Base-by-base conservation (phyloP, 2,113 vertebrate genomes). In the Hippocampus barbouri region DNA sequence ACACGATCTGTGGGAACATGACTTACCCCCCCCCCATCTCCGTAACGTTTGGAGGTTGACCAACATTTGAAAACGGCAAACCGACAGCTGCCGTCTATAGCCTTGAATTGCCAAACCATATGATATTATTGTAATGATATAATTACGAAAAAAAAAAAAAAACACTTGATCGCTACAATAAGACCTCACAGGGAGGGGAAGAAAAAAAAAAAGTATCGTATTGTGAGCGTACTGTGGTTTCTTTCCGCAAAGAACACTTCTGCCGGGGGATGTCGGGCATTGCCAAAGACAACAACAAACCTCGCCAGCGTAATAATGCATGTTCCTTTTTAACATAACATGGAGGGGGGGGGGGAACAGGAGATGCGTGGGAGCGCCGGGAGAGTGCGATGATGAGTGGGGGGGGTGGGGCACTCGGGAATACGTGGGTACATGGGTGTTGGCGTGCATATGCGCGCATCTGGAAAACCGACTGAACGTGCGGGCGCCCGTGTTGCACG, bases 291-390 rank as follows among this genome's bases (percentile, higher is more conserved):
- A 90, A 87, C 88, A 91, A 80, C 80, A 78, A 80, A 77, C 81
- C 61, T 27, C 34, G 74, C 79, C 83, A 84, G 75, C 21, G 68
- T 77, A 87, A 86, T 87, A 84, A 87, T 75, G 79, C 76, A 40
- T 74, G 83, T 85, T 83, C 79, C 71, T 80, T 85, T 81, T 38
- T 47, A 85, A 81, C 87, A 80, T 83, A 83, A 86, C 85, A 85
- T 72, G 78, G 70, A 1, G 43, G n/a, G 77, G 70, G 1, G 43
- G 41, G 76, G 73, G 79, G 86, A 91, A 91, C 81, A 87, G 81
- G 87, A 91, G 90, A 85, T 82, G 87, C 79, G 86, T 91, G 87
- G 87, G 90, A 90, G 85, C 70, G n/a, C 70, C 77, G 54, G 79
- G 76, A 79, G 85, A 79, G 75, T 71, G 47, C 25, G 70, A 68